Evolutionary conservation across 1,140 invertebrate genomes (phyloP).

Genomic region (Pollicipes pollicipes): DNA sequence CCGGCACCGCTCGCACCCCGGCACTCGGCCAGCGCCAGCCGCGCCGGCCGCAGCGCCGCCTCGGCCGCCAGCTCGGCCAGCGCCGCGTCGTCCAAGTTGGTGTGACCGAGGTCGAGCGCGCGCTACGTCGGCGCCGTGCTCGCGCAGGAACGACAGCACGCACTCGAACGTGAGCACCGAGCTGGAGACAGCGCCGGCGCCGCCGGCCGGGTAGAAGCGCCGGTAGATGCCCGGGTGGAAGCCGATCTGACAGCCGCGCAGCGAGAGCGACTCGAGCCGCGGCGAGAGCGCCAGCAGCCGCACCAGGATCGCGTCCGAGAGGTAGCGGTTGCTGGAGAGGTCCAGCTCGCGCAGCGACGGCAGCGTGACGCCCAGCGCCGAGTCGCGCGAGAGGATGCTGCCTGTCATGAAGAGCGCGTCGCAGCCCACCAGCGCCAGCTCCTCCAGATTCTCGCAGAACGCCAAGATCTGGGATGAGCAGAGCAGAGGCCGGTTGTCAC

Average conservation of each 20-base stretch:
- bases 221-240: not conserved
- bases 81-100: not conserved
- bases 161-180: not conserved
- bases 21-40: not conserved
- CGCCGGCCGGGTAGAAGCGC: not conserved
- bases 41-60: not conserved
- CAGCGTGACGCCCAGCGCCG: not conserved
- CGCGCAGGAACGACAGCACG: not conserved
- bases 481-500: too few relatives aligned
- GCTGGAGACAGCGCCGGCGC: not conserved
- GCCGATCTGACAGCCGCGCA: not conserved
- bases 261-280: not conserved
- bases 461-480: not conserved
- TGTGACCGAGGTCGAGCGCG: not conserved
- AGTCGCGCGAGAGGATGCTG: not conserved
- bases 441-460: not conserved
- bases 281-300: not conserved
- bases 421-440: not conserved
- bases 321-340: not conserved
- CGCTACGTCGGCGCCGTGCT: not conserved
- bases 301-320: not conserved
- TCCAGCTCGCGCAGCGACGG: not conserved
- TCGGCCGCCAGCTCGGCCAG: not conserved
- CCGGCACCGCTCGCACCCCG: not conserved
- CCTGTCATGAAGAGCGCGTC: not conserved